Evolutionary conservation across 2,113 vertebrate genomes (phyloP).

Genomic region (Nyctereutes procyonoides): DNA sequence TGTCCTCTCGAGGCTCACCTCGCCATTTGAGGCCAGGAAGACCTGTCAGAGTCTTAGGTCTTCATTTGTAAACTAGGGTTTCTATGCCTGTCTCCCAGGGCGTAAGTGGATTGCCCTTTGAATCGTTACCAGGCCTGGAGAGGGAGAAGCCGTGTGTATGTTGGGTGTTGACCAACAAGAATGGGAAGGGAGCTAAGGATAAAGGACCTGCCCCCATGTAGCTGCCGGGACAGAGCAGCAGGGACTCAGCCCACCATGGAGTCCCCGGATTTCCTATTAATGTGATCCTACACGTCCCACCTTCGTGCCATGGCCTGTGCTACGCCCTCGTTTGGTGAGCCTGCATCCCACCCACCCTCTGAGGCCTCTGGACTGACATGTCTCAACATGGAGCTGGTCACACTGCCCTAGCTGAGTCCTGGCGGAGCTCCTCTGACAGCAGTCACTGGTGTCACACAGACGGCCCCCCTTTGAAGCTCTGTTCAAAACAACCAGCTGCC

Average conservation of each 20-base stretch:
- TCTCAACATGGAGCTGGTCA: neutral
- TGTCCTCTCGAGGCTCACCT: neutral
- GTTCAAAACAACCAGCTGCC: neutral
- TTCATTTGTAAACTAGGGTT: neutral
- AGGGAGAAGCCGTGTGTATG: neutral
- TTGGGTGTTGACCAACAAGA: neutral
- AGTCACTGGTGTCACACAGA: neutral
- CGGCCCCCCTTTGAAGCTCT: neutral
- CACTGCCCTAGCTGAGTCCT: neutral
- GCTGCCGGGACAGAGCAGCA: neutral
- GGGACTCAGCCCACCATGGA: rapidly evolving
- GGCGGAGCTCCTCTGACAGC: neutral
- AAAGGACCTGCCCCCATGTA: rapidly evolving
- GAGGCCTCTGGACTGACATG: neutral
- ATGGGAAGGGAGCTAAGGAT: neutral
- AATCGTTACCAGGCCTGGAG: neutral
- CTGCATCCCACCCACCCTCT: rapidly evolving
- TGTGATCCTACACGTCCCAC: rapidly evolving
- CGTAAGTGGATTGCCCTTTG: neutral
- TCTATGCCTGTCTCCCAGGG: rapidly evolving
- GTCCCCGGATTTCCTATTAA: neutral
- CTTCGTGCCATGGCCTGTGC: neutral
- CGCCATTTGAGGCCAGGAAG: neutral
- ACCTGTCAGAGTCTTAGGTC: neutral
- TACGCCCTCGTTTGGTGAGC: rapidly evolving